Evolutionary conservation across 2,797 vertebrate genomes (phyloP), one percentile per base, ranked within the genome.

Genomic region (Phrynocephalus guinanensis): DNA sequence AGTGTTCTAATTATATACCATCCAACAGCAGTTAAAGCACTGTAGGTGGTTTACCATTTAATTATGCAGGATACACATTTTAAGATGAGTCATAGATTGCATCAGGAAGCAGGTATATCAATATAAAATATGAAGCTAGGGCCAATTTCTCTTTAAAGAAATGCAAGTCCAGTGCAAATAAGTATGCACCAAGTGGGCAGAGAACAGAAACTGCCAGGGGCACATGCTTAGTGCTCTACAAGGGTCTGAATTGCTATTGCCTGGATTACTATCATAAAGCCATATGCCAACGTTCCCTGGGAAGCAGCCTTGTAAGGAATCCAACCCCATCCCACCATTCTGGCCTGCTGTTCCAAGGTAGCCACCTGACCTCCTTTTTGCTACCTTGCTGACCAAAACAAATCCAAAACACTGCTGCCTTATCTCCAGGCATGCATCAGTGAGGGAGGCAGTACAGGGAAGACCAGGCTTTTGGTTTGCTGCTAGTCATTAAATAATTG

Each of bases 301-400:
- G 50, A 85, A 30, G n/a, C 66, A 50, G 68, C 38, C 52, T 71
- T 82, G 80, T 60, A 63, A 71, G 48, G 50, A 33, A 30, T 70
- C 79, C 50, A 89, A 15, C 24, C 20, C 13, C 33, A 63, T n/a
- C 79, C 44, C 78, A 67, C 33, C 60, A n/a, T 81, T 28, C 71
- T 81, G 83, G 87, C 60, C 26, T 66, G 56, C 33, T 81, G 78
- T 13, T 87, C 33, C 30, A 48, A 60, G 44, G 48, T 88, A 63
- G 26, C 33, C 67, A 63, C 11, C 75, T 78, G 79, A 70, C 79
- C 28, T 48, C 50, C 79, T 38, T 87, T 81, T 72, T 63, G 28
- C 24, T 70, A 10, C 4, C 22, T 66, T 13, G 30, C 48, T 70
- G 83, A 24, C 26, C n/a, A 26, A 60, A 60, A 30, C 22, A n/a